Base-by-base conservation (phyloP, 1,140 invertebrate species). In the Drosophila bocki region DNA sequence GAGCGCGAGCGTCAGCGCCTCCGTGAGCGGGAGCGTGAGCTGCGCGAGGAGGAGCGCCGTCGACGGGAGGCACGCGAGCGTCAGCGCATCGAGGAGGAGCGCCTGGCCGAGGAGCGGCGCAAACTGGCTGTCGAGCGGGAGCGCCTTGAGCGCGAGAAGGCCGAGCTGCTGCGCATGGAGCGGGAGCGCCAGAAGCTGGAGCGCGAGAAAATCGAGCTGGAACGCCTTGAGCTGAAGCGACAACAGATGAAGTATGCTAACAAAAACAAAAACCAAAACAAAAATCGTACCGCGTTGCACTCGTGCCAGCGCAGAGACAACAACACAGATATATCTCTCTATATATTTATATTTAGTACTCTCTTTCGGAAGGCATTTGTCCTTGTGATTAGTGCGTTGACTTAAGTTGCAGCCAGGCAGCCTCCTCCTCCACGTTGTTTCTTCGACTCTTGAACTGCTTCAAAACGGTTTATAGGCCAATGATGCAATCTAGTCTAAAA, bases 161-260 rank as follows among this genome's bases (percentile, higher is more conserved):
- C 96, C 37, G 97, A 98, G 91, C 92, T 97, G 13, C 91, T 97
- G 54, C 95, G 96, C 50, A 90, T 98, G 54, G 97, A 98, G 92
- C 94, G 96, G 6, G 97, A 98, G 91, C 94, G 96, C 39, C 96
- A 97, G 87, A 95, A 96, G 67, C 83, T 97, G 47, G 97, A 98
- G 92, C 93, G 97, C 17, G 97, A 98, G 80, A 96, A 96, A 87
- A 93, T 98, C 26, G 97, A 97, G 86, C 93, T 96, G 53, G 97
- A 98, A 80, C 95, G 96, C 78, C 94, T 97, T 72, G 97, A 98
- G 86, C 91, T 97, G 42, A 96, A 97, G 90, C 94, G 96, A 44
- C 96, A 96, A 78, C 95, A 96, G 80, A 93, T 96, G 93, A 94
- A 94, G 94, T 95, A 93, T 88, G 83, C 57, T 80, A 78, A 85